Evolutionary conservation across 2,888 invertebrate species (phyloP), one percentile per base, ranked within the genome.

Genomic region (Cryptocephalus primarius): DNA sequence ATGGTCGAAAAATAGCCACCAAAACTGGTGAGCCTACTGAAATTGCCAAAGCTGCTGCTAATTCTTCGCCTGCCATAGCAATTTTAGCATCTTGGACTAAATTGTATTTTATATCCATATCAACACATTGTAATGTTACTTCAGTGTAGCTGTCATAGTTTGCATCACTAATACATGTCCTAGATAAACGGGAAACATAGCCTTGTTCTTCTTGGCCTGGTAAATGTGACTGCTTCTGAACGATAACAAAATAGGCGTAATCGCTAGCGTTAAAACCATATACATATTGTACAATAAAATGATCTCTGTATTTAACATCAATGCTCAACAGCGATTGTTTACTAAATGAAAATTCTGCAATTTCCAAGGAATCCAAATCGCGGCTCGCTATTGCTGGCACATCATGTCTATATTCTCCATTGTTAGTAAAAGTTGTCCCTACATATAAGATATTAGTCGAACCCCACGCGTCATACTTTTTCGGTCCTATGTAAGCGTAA

Each of bases 131-230:
- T 48, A 96, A 75, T 11, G 94, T 94, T 44, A 96, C 88, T 73
- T 97, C 97, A 0, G 94, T 92, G 68, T 97, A 97, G 64, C 94
- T 95, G 67, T 94, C 91, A 69, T 94, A 97, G 67, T 91, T 88
- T 14, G 88, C 82, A 73, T 97, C 97, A 58, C 87, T 88, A 49
- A 93, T 91, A 72, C 97, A 97, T 48, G 93, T 89, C 38, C 96
- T 80, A 1, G 93, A 88, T 52, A 96, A 73, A 22, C 95, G 82
- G 8, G 93, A 87, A 45, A 91, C 85, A 72, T 89, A 94, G 4
- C 92, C 92, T 48, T 83, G 78, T 68, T 93, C 89, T 65, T 95
- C 92, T 63, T 88, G 86, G 39, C 86, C 87, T 47, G 87, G 86
- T 49, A 92, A 74, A 65, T 90, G 88, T 8, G 90, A 91, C 69